Percentiles rank a stretch among this genome's conserved stretches.
Conservation (phyloP, 2,113 vertebrate species). For the Anhinga rufa region DNA sequence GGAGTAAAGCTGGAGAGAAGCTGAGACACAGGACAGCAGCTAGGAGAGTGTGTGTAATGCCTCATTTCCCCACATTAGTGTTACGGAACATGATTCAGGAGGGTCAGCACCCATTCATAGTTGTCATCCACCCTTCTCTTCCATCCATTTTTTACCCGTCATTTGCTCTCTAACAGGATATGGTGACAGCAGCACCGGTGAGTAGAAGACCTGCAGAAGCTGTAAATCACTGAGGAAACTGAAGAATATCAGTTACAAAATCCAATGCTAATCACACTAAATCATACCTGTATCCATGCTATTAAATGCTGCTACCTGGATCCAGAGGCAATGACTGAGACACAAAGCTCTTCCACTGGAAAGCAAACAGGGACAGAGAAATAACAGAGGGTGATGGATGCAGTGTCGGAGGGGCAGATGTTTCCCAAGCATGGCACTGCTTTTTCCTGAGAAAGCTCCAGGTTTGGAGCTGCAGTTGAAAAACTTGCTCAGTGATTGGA, state of each 20-base stretch:
- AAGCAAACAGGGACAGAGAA: neutral
- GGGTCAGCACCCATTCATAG: neutral
- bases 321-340: neutral
- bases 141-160: neutral
- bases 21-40: neutral
- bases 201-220: neutral
- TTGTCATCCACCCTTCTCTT: neutral
- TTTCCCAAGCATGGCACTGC: neutral
- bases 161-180: rapidly evolving
- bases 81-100: neutral
- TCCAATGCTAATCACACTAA: neutral
- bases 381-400: neutral
- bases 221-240: neutral
- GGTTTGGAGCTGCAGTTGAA: neutral
- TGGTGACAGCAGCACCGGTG: neutral
- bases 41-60: neutral
- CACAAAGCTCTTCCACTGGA: neutral
- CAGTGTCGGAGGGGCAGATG: rapidly evolving
- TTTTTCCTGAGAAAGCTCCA: neutral
- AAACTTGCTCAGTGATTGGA: neutral
- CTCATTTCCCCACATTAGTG: neutral
- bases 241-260: neutral
- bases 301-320: neutral
- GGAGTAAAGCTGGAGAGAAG: neutral
- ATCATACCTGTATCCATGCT: too few relatives aligned